Conservation (phyloP, 2,888 invertebrate species). For the Leptopterna dolabrata region DNA sequence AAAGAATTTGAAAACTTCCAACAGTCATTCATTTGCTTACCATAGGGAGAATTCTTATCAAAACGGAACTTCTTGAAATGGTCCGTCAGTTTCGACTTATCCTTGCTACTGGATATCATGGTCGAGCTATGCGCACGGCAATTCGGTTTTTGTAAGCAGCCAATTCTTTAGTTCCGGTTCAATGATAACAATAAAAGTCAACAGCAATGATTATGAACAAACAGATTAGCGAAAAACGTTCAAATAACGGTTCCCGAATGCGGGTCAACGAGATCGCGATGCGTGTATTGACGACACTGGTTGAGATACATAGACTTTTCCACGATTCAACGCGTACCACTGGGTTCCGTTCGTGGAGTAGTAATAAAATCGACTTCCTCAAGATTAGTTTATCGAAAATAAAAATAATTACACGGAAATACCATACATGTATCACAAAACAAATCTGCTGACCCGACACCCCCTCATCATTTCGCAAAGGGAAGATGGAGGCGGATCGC, state of each 20-base stretch:
- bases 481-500: not conserved
- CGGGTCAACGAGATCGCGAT: not conserved
- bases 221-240: not conserved
- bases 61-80: conserved; percentile 77
- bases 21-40: too few species aligned
- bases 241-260: not conserved
- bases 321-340: not conserved
- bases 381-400: not conserved
- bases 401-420: not conserved
- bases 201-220: too few species aligned
- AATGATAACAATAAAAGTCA: too few species aligned
- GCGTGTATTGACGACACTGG: not conserved
- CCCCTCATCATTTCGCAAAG: not conserved
- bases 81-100: conserved; percentile 68
- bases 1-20: too few species aligned
- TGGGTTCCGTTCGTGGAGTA: not conserved
- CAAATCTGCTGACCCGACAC: not conserved
- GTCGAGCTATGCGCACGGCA: not conserved
- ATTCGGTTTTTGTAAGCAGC: not conserved
- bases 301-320: not conserved
- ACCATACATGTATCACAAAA: not conserved
- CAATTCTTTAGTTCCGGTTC: not conserved
- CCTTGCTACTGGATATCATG: conserved; percentile 52
- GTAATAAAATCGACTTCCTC: not conserved
- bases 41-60: conserved; percentile 70